Percentiles rank a stretch among this genome's conserved stretches.
Evolutionary conservation across 1,140 invertebrate species (phyloP).

Genomic region (Chrysoperla carnea): DNA sequence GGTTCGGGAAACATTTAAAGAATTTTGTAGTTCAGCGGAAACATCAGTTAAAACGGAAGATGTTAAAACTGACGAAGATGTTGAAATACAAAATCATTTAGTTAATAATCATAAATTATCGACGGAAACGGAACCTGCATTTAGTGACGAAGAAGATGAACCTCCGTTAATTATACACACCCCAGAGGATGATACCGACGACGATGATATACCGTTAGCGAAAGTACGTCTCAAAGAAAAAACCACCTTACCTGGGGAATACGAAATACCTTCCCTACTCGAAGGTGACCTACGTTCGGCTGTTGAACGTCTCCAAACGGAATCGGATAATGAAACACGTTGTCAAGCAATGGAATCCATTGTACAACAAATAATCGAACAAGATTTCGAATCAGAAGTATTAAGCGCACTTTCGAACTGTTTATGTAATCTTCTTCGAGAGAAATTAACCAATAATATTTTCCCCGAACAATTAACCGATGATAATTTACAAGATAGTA

Average conservation of each 20-base stretch:
- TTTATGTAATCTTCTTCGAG: slow-evolving; percentile 28
- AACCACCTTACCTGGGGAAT: slow-evolving; percentile 14
- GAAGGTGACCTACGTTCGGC: slow-evolving; percentile 39
- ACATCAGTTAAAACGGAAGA: slow-evolving; percentile 22
- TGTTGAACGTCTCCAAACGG: slow-evolving; percentile 41
- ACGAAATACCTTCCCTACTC: slow-evolving; percentile 26
- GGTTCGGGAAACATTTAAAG: slow-evolving; percentile 78
- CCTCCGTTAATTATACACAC: slow-evolving; percentile 26
- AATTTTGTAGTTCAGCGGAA: slow-evolving; percentile 57
- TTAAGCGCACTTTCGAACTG: slow-evolving; percentile 29
- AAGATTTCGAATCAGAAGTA: slow-evolving; percentile 43
- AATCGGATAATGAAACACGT: slow-evolving; percentile 42
- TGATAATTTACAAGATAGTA: slow-evolving; percentile 51
- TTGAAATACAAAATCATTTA: slow-evolving; percentile 15
- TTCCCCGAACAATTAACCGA: slow-evolving; percentile 28
- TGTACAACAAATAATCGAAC: slow-evolving; percentile 42
- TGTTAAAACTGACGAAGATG: slow-evolving; percentile 30
- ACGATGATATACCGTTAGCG: slow-evolving; percentile 66
- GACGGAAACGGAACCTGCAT: slow-evolving; percentile 43
- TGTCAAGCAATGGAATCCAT: slow-evolving; percentile 55
- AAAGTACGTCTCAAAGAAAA: slow-evolving; percentile 28
- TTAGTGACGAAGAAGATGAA: slow-evolving; percentile 68
- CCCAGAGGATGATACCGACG: slow-evolving; percentile 61
- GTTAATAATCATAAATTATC: slow-evolving; percentile 15
- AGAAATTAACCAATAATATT: slow-evolving; percentile 27